A percentile compares a stretch with the other conserved stretches of the same genome.
Conservation (phyloP, 2,888 invertebrate species). For the Catocala nupta region DNA sequence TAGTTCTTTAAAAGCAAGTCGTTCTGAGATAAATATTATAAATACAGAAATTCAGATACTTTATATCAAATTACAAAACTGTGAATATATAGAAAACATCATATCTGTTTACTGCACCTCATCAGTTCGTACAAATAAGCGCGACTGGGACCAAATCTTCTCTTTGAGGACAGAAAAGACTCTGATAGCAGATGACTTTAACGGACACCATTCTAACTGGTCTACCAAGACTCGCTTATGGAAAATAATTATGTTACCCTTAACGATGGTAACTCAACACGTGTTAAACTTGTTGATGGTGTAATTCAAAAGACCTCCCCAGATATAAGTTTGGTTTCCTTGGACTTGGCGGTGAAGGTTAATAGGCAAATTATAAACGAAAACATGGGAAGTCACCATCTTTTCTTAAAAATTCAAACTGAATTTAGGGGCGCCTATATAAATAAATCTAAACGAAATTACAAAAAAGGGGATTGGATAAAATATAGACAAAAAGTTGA, state of each 20-base stretch:
- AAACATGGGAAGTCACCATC: constrained; percentile 6
- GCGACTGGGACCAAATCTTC: constrained; percentile 9
- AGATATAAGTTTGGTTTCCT: not conserved
- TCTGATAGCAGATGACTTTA: constrained; percentile 7
- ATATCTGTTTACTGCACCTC: constrained; percentile 4
- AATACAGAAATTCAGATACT: constrained; percentile 5
- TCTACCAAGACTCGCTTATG: not conserved
- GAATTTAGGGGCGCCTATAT: too few species aligned
- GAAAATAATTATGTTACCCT: not conserved
- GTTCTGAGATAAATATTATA: not conserved
- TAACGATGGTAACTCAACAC: not conserved
- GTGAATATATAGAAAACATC: constrained; percentile 4
- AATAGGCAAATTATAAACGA: constrained; percentile 1
- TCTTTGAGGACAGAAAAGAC: not conserved
- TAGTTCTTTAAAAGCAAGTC: not conserved
- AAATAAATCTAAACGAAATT: not conserved
- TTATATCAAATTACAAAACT: not conserved
- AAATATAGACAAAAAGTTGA: constrained; percentile 1
- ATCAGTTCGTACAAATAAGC: not conserved
- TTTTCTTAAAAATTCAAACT: not conserved
- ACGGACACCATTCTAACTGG: constrained; percentile 4
- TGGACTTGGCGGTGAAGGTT: not conserved
- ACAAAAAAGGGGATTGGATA: not conserved
- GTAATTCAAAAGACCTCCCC: not conserved
- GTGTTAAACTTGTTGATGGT: constrained; percentile 3